These are phyloP conservation scores for Lithobates sylvaticus DNA, from an alignment of 2,797 vertebrate species.

Conservation along the genomic window DNA sequence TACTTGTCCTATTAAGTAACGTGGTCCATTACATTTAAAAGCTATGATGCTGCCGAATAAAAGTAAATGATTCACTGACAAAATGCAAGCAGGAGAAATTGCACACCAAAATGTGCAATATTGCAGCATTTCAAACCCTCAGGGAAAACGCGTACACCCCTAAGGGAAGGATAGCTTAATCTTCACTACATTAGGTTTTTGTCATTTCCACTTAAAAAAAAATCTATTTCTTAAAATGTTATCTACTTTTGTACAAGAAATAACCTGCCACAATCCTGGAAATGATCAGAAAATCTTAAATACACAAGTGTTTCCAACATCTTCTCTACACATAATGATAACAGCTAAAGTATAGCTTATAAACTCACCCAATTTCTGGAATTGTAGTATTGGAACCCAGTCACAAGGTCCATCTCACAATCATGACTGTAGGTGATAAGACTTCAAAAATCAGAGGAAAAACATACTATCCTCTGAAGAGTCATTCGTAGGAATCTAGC, in stretches of 20 bases:
- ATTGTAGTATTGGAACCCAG: too few species aligned
- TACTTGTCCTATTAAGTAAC: constrained; percentile 50
- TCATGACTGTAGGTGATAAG: too few species aligned
- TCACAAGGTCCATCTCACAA: too few species aligned
- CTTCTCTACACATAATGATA: neutral
- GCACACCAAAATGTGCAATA: constrained; percentile 37
- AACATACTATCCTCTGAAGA: too few species aligned
- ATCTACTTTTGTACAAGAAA: neutral
- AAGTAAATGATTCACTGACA: constrained; percentile 29
- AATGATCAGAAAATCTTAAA: neutral
- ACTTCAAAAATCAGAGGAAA: too few species aligned
- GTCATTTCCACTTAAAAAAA: constrained; percentile 35
- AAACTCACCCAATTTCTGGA: neutral
- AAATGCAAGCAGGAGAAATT: constrained; percentile 19
- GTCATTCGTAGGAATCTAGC: too few species aligned
- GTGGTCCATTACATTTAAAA: constrained; percentile 53
- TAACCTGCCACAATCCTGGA: neutral
- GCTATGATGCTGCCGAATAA: constrained; percentile 45
- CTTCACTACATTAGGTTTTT: constrained; percentile 45
- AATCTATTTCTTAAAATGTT: constrained; percentile 18
- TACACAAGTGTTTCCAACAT: neutral
- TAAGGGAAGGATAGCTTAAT: constrained; percentile 42
- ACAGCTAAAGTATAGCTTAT: neutral
- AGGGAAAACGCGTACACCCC: constrained; percentile 10
- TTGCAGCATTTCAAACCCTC: constrained; percentile 13